Evolutionary conservation across 2,113 vertebrate genomes (phyloP).

Genomic region (Colistium nudipinnis): DNA sequence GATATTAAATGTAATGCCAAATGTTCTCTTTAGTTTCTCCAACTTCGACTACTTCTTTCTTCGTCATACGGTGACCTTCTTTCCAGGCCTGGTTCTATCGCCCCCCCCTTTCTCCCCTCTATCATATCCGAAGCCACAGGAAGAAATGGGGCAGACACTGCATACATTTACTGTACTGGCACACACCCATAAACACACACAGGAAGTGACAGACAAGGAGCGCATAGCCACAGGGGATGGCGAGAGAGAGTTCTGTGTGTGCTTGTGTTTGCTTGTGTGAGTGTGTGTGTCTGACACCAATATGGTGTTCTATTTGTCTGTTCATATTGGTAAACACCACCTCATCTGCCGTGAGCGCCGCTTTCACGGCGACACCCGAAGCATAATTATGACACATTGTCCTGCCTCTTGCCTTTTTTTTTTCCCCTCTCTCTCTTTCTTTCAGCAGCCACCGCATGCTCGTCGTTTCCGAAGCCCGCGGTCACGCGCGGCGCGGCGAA

Average conservation of each 20-base stretch:
- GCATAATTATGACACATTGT: constrained; percentile 75
- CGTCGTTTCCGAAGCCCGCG: constrained; percentile 12
- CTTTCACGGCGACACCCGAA: constrained; percentile 55
- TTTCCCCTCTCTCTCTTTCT: constrained; percentile 46
- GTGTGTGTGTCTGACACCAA: constrained; percentile 46
- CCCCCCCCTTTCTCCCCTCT: background rate
- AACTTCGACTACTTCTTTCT: constrained; percentile 33
- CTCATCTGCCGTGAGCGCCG: constrained; percentile 58
- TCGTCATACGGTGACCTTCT: constrained; percentile 52
- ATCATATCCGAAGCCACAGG: constrained; percentile 66
- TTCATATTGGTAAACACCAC: constrained; percentile 62
- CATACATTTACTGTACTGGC: constrained; percentile 70
- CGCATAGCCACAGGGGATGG: constrained; percentile 52
- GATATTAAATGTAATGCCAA: no score
- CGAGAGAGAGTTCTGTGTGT: constrained; percentile 13
- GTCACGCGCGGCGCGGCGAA: no score
- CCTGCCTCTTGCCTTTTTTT: constrained; percentile 52
- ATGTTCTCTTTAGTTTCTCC: constrained; percentile 30
- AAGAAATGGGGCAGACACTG: constrained; percentile 79
- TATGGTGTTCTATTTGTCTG: constrained; percentile 58
- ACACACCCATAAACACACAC: constrained; percentile 64
- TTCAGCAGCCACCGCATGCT: constrained; percentile 46
- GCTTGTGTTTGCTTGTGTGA: constrained; percentile 1
- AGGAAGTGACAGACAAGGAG: constrained; percentile 64
- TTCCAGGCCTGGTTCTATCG: constrained; percentile 43